Conservation (phyloP, 2,113 vertebrate species). For the Chiloscyllium plagiosum region DNA sequence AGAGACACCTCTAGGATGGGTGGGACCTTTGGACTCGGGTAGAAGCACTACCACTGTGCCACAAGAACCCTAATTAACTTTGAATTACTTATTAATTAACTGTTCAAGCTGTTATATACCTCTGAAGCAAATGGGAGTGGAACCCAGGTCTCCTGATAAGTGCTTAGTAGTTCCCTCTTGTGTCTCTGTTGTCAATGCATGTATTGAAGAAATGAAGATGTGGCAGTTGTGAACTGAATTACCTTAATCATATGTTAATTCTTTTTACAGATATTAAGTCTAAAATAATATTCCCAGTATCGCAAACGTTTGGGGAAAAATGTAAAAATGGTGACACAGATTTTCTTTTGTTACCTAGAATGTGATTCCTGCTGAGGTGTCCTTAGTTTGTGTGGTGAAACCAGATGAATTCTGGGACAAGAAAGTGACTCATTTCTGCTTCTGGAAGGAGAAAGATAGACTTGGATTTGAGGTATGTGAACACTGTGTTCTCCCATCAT, state of each 20-base stretch:
- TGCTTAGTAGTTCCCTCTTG: not conserved
- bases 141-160: not conserved
- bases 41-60: too few relatives aligned
- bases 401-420: slow-evolving; percentile 99
- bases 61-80: too few relatives aligned
- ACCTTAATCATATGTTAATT: not conserved
- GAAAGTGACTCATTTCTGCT: slow-evolving; percentile 98
- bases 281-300: not conserved
- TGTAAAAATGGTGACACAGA: not conserved
- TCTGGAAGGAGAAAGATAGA: slow-evolving; percentile 98
- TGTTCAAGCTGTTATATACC: too few relatives aligned
- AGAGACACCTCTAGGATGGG: too few relatives aligned
- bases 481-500: not conserved
- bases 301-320: not conserved
- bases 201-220: not conserved
- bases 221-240: not conserved
- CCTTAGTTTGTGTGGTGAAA: slow-evolving; percentile 96
- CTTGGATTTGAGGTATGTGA: slow-evolving; percentile 89
- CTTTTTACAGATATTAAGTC: not conserved
- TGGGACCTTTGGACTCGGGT: too few relatives aligned
- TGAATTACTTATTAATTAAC: too few relatives aligned
- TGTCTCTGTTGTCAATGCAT: not conserved
- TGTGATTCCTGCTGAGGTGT: slow-evolving; percentile 95
- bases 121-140: too few relatives aligned
- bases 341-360: slow-evolving; percentile 65